Evolutionary conservation across 2,113 vertebrate genomes (phyloP).

Genomic region (Ranitomeya imitator): DNA sequence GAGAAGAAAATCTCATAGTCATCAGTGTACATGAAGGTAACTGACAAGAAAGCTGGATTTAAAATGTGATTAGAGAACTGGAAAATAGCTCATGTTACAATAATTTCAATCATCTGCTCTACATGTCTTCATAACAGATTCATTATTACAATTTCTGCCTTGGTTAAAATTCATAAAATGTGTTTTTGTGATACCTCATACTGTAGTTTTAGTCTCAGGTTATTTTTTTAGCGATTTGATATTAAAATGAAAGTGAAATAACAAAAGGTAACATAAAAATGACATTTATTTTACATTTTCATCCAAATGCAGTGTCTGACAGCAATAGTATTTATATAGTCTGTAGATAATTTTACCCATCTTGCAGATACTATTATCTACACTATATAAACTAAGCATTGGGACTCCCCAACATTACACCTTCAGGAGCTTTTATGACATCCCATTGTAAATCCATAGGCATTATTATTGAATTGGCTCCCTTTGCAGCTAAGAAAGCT

Average conservation of each 20-base stretch:
- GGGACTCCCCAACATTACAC: too few relatives aligned
- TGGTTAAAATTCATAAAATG: constrained; percentile 9
- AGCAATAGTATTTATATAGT: background rate
- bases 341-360: background rate
- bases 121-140: constrained; percentile 37
- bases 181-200: background rate
- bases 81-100: constrained; percentile 52
- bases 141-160: background rate
- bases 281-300: background rate
- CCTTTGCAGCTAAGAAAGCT: too few relatives aligned
- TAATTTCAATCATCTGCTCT: constrained; percentile 42
- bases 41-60: constrained; percentile 55
- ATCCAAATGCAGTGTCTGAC: background rate
- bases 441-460: too few relatives aligned
- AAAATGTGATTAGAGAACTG: constrained; percentile 22
- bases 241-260: background rate
- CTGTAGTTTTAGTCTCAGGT: background rate
- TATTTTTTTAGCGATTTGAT: background rate
- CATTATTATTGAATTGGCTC: too few relatives aligned
- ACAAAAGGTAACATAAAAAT: background rate
- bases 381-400: too few relatives aligned
- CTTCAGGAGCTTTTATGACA: too few relatives aligned
- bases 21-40: constrained; percentile 40
- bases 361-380: background rate
- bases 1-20: constrained; percentile 37